These are phyloP conservation scores for Aphelenchoides besseyi DNA, from an alignment of 1,140 invertebrate genomes.

Conservation along the genomic window DNA sequence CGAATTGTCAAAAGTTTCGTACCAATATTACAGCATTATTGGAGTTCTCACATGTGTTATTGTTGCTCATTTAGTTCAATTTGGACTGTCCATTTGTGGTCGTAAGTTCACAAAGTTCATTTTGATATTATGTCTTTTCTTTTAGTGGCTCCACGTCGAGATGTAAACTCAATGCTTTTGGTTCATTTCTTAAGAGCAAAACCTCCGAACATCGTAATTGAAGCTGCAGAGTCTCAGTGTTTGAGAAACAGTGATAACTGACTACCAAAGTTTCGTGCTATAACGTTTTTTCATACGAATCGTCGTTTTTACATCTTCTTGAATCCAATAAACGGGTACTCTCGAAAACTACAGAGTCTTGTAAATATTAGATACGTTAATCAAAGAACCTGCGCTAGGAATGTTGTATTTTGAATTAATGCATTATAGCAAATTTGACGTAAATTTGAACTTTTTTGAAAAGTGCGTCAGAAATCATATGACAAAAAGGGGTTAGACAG, in stretches of 20 bases:
- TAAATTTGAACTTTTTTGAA: not conserved
- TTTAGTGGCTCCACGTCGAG: not conserved
- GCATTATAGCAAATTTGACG: not conserved
- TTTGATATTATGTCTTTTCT: not conserved
- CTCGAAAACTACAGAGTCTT: too few relatives aligned
- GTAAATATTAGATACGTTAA: too few relatives aligned
- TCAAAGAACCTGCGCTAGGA: too few relatives aligned
- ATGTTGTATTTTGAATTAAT: too few relatives aligned
- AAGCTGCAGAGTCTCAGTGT: conserved; percentile 19
- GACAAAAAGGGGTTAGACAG: not conserved
- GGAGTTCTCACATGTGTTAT: conserved; percentile 30
- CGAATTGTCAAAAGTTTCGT: conserved; percentile 30
- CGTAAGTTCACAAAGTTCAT: not conserved
- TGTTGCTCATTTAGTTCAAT: conserved; percentile 29
- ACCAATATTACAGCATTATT: conserved; percentile 39
- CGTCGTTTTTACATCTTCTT: not conserved
- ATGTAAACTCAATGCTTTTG: conserved; percentile 12
- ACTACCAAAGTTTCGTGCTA: too few relatives aligned
- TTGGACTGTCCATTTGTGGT: not conserved
- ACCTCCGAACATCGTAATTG: conserved; percentile 20
- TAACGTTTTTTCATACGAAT: too few relatives aligned
- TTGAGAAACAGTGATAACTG: conserved; percentile 14
- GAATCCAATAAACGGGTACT: too few relatives aligned
- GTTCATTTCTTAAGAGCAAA: not conserved
- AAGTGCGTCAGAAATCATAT: not conserved